Conservation (phyloP, 2,797 vertebrate species). For the Sebastolobus altivelis region DNA sequence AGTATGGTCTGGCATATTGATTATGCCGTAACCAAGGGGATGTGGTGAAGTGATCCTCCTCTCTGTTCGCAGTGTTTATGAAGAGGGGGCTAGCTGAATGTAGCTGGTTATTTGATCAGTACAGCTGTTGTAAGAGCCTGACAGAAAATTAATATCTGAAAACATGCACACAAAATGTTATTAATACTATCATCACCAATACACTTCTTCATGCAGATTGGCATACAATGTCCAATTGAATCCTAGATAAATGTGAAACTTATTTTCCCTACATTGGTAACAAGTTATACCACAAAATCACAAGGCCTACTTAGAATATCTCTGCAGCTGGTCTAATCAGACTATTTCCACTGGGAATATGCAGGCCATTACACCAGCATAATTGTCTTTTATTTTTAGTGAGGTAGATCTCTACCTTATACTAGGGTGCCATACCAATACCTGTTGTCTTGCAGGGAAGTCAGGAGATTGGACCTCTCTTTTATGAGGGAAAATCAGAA, state of each 20-base stretch:
- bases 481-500: neutral
- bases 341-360: slow-evolving; percentile 80
- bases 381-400: slow-evolving; percentile 90
- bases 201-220: neutral
- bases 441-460: slow-evolving; percentile 43
- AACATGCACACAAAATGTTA: neutral
- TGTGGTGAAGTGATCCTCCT: slow-evolving; percentile 41
- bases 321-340: slow-evolving; percentile 82
- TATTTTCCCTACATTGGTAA: slow-evolving; percentile 46
- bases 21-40: slow-evolving; percentile 68
- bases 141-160: neutral
- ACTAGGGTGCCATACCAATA: slow-evolving; percentile 50
- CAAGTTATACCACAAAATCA: slow-evolving; percentile 56
- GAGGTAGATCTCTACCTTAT: slow-evolving; percentile 76
- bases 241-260: slow-evolving; percentile 25
- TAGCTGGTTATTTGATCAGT: neutral
- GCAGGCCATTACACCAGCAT: slow-evolving; percentile 81
- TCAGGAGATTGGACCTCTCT: slow-evolving; percentile 4
- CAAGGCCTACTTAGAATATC: slow-evolving; percentile 81
- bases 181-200: neutral
- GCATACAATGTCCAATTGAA: neutral
- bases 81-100: slow-evolving; percentile 7
- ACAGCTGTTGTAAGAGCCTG: neutral
- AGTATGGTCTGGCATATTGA: slow-evolving; percentile 46
- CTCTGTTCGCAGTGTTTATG: slow-evolving; percentile 9